Evolutionary conservation across 2,888 invertebrate species (phyloP).

Genomic region (Oasisia sp.): DNA sequence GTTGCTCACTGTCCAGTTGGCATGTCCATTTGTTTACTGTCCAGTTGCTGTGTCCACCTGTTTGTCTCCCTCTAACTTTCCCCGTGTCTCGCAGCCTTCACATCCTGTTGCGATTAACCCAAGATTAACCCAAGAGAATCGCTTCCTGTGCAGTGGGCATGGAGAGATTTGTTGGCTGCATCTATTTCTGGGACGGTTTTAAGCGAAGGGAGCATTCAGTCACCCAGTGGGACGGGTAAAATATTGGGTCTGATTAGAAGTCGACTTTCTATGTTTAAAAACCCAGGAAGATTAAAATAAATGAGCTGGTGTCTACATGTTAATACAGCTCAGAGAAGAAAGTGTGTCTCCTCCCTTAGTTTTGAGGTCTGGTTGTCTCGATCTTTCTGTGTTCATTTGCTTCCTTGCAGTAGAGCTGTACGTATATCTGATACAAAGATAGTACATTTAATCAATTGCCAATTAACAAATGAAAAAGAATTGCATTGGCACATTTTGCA

Average conservation of each 20-base stretch:
- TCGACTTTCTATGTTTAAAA: no score
- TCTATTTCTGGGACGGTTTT: neutral
- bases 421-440: no score
- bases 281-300: no score
- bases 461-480: no score
- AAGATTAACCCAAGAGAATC: neutral
- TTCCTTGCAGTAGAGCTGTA: no score
- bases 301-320: no score
- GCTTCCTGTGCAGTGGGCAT: neutral
- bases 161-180: neutral
- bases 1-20: neutral
- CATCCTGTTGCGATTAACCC: neutral
- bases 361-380: no score
- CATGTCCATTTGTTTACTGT: neutral
- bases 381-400: no score
- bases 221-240: neutral
- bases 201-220: neutral
- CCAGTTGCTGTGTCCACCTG: conserved; percentile 10
- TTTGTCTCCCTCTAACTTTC: neutral
- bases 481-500: no score
- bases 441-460: no score
- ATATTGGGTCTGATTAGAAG: neutral
- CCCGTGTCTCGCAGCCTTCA: neutral
- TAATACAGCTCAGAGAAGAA: no score
- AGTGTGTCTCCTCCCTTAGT: no score